Evolutionary conservation across 2,113 vertebrate genomes (phyloP), one percentile per base, ranked within the genome.

Genomic region (Otis tarda): DNA sequence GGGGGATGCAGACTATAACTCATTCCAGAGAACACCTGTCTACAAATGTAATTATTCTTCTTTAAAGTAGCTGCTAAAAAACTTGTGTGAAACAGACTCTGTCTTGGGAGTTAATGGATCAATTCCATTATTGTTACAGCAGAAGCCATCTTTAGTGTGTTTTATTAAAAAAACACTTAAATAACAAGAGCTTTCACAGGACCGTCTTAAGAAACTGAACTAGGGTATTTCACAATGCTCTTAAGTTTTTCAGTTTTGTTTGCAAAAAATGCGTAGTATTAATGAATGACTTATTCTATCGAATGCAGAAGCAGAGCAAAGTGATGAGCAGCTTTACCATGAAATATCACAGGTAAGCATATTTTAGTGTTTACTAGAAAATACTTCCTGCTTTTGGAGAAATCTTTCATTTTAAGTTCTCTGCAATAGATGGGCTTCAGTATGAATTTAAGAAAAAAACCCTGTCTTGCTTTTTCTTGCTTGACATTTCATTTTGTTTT

Each of bases 251-350:
- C 18, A 5, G 14, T 50, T 65, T 74, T 77, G 20, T 80, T 85
- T 6, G 4, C 33, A 69, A 77, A 77, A 63, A 69, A 39, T 25
- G 7, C 12, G 21, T 35, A 8, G 3, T 83, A 39, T 78, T 92
- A 89, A 95, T 35, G 27, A 61, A 18, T 78, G 45, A 12, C 28
- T 94, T 77, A 12, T 90, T 84, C 78, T 90, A 0, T 97, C 56
- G 60, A 94, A 96, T 94, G 56, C 96, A 99, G 99, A 99, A 97
- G 98, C 99, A 80, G 99, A 99, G 81, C 99, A 99, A 92, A 99
- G 98, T 45, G 99, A 99, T 50, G 99, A 99, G 81, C 99, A 99
- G 79, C 98, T 99, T 77, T 99, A 98, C 97, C 98, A 99, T 97
- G 99, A 99, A 98, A 99, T 99, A 96, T 99, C 99, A 71, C 99